Evolutionary conservation across 1,140 invertebrate species (phyloP).

Genomic region (Telenomus remus): DNA sequence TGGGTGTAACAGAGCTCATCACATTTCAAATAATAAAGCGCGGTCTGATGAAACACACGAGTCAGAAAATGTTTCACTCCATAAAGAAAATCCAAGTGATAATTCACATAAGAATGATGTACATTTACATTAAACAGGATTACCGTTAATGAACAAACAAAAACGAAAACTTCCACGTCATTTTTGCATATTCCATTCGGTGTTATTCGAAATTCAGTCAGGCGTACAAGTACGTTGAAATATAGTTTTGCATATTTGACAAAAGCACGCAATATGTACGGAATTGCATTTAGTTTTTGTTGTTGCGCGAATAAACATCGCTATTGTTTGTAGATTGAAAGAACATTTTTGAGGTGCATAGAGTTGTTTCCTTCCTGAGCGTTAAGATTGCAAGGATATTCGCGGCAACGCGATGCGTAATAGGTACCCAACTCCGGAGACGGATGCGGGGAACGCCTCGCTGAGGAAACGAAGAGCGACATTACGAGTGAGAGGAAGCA

Average conservation of each 20-base stretch:
- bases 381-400: constrained; percentile 33
- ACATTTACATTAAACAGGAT: constrained; percentile 26
- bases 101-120: constrained; percentile 21
- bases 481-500: constrained; percentile 52
- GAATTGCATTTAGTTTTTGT: not conserved
- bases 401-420: constrained; percentile 16
- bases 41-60: constrained; percentile 13
- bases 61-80: constrained; percentile 18
- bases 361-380: constrained; percentile 22
- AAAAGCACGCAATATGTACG: not conserved
- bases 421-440: constrained; percentile 38
- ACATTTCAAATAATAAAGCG: constrained; percentile 31
- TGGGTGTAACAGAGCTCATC: constrained; percentile 20
- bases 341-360: constrained; percentile 6
- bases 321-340: not conserved
- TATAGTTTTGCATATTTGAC: too few species aligned
- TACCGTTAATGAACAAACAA: constrained; percentile 13
- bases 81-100: constrained; percentile 21
- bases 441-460: constrained; percentile 64
- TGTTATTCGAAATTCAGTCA: too few species aligned
- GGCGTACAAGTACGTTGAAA: too few species aligned
- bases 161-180: not conserved
- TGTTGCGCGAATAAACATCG: not conserved
- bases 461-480: constrained; percentile 66
- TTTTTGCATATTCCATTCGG: constrained; percentile 8